Evolutionary conservation across 2,113 vertebrate species (phyloP), one percentile per base, ranked within the genome.

Genomic region (Bufo gargarizans): DNA sequence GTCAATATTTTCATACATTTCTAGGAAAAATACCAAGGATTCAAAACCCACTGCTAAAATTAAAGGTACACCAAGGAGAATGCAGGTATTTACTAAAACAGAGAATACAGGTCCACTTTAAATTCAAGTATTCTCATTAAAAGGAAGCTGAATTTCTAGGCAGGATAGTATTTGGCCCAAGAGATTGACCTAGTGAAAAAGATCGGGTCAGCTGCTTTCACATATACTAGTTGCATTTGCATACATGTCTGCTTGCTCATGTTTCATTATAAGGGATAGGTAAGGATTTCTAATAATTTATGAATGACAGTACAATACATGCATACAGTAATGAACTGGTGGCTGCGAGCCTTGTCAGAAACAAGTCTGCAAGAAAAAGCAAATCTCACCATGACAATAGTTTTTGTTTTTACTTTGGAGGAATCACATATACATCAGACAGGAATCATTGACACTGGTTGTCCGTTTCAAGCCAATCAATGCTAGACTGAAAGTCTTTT

Each of bases 401-500:
- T 11, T 61, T 45, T 22, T 17, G 11, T 19, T n/a, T 50, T 82
- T 61, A 56, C 55, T 33, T 92, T 90, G 90, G 82, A 84, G 89
- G 90, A 91, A 90, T 83, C 72, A 91, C 92, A 94, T 93, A 94
- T 92, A 92, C 94, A 92, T 94, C 91, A 94, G 90, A 91, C 92
- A 92, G 84, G 88, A 93, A 91, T 95, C 94, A 96, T 96, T 96
- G 96, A 93, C 90, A 74, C 82, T 91, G 91, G 91, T 93, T 94
- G 93, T 92, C 93, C 93, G 93, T 95, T 95, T 92, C 93, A 92
- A 94, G 93, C 83, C 88, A 93, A 93, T 97, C 96, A 95, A 94
- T 95, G 92, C 84, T 22, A 93, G 94, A 93, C 94, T 92, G 86
- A 91, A 92, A 94, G 94, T 94, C 95, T 95, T 91, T 93, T 92